A percentile compares a stretch with the other conserved stretches of the same genome.
These are phyloP conservation scores for Tanytarsus gracilentus DNA, from an alignment of 2,888 invertebrate genomes.

Conservation along the genomic window DNA sequence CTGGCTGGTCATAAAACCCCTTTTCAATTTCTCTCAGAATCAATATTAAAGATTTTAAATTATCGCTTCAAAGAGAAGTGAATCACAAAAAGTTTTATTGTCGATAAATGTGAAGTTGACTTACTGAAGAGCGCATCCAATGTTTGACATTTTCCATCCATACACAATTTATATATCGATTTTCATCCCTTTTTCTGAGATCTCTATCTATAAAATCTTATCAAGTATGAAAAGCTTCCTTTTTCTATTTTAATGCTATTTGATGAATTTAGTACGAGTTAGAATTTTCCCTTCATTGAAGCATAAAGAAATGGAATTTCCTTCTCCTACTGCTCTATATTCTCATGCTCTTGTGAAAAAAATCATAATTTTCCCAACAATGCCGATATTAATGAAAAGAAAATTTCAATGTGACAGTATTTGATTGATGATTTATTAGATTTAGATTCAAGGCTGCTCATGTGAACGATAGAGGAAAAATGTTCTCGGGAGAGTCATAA, in stretches of 20 bases:
- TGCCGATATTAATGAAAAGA: constrained; percentile 28
- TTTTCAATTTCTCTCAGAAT: too few relatives aligned
- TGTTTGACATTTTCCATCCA: too few relatives aligned
- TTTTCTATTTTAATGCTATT: constrained; percentile 20
- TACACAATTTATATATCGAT: not conserved
- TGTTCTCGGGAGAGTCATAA: too few relatives aligned
- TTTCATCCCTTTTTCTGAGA: not conserved
- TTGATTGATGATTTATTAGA: constrained; percentile 29
- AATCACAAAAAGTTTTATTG: too few relatives aligned
- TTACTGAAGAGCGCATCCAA: too few relatives aligned
- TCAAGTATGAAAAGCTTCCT: constrained; percentile 19
- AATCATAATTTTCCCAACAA: constrained; percentile 26
- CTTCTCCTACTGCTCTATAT: not conserved
- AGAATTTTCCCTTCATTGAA: constrained; percentile 14
- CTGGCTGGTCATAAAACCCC: too few relatives aligned
- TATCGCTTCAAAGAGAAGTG: too few relatives aligned
- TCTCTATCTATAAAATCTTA: constrained; percentile 22
- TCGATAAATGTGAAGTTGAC: too few relatives aligned
- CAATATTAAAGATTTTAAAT: too few relatives aligned
- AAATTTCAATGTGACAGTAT: constrained; percentile 28
- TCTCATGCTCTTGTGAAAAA: constrained; percentile 5
- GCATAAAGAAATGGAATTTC: constrained; percentile 22
- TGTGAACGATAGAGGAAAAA: not conserved
- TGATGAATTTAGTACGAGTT: constrained; percentile 27
- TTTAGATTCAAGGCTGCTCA: constrained; percentile 25